Evolutionary conservation across 2,797 vertebrate species (phyloP).

Genomic region (Sebastes miniatus): DNA sequence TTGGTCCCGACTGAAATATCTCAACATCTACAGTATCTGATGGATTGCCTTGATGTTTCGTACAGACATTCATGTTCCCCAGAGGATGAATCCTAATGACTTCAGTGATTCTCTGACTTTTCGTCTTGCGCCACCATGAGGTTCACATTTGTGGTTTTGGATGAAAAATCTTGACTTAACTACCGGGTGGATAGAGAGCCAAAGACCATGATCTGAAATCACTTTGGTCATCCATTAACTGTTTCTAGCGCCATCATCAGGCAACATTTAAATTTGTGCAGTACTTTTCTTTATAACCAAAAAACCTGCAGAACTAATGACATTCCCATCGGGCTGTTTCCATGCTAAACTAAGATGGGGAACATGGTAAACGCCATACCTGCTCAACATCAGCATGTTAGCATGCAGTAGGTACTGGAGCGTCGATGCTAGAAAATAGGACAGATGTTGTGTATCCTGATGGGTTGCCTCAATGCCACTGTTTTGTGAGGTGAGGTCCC

Average conservation of each 20-base stretch:
- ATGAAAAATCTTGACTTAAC: neutral
- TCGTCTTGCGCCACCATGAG: neutral
- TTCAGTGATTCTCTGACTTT: neutral
- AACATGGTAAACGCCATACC: neutral
- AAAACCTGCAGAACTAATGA: neutral
- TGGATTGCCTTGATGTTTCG: neutral
- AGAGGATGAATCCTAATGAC: neutral
- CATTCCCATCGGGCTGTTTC: neutral
- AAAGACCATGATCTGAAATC: neutral
- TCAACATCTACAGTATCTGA: neutral
- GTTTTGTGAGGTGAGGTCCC: neutral
- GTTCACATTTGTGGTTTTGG: neutral
- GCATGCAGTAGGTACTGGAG: neutral
- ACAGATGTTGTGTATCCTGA: neutral
- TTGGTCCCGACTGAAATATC: neutral
- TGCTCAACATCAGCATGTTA: neutral
- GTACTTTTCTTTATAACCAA: neutral
- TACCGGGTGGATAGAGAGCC: neutral
- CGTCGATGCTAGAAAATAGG: neutral
- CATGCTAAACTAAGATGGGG: neutral
- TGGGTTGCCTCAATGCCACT: accelerated
- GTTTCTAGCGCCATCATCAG: neutral
- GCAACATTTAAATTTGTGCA: neutral
- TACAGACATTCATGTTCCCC: neutral
- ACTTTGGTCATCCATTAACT: neutral